These are phyloP conservation scores for Nematolebias whitei DNA, from an alignment of 2,113 vertebrate species.

Conservation along the genomic window DNA sequence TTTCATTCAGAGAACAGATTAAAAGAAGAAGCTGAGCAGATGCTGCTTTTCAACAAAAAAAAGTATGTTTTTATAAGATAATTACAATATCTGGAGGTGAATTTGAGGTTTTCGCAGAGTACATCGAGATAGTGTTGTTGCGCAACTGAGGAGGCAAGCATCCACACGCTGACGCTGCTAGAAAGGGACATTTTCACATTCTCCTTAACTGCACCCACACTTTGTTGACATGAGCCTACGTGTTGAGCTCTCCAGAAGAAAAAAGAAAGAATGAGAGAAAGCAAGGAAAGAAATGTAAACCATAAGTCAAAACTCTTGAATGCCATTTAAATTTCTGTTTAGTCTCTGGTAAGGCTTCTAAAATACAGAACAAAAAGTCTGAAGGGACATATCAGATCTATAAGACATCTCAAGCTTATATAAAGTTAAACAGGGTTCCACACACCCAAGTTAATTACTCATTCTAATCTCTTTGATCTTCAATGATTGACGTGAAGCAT, in stretches of 20 bases:
- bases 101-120: conserved; percentile 21
- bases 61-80: background rate
- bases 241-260: conserved; percentile 8
- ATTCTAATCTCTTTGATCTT: background rate
- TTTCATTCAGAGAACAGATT: background rate
- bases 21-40: background rate
- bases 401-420: background rate
- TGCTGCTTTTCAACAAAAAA: background rate
- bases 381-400: background rate
- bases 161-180: conserved; percentile 13
- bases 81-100: conserved; percentile 27
- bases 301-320: background rate
- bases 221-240: conserved; percentile 8
- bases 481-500: conserved; percentile 3
- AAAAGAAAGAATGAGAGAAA: no score
- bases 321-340: background rate
- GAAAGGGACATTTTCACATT: conserved; percentile 7
- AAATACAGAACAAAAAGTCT: background rate
- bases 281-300: background rate
- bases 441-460: background rate
- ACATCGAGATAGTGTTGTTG: conserved; percentile 4
- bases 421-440: background rate
- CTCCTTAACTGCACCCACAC: background rate
- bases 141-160: conserved; percentile 25
- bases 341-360: background rate